phyloP scores from a whole-genome alignment of 1,140 invertebrate species.

The Drosophila mauritiana region DNA sequence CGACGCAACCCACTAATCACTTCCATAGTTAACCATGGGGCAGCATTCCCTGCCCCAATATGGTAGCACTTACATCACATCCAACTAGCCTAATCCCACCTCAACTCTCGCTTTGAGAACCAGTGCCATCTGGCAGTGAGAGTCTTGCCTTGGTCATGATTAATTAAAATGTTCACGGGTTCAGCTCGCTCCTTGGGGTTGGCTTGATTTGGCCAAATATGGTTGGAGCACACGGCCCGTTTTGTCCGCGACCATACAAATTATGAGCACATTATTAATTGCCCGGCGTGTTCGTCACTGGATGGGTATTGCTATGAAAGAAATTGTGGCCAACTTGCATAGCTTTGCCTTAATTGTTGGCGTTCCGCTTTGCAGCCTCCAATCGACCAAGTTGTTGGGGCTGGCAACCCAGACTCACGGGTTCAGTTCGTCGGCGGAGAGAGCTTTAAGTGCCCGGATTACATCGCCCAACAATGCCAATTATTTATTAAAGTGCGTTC shows the following conservation, averaged over 20 bases:
- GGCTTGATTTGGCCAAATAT: slow-evolving; percentile 53
- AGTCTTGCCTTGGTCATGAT: slow-evolving; percentile 53
- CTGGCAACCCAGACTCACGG: slow-evolving; percentile 1
- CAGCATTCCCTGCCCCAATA: slow-evolving; percentile 39
- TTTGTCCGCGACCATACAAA: slow-evolving; percentile 71
- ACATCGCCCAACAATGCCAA: slow-evolving; percentile 73
- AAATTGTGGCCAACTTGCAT: slow-evolving; percentile 73
- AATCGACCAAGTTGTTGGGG: slow-evolving; percentile 10
- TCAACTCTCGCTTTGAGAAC: slow-evolving; percentile 46
- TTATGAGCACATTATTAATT: slow-evolving; percentile 83
- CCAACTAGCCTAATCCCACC: slow-evolving; percentile 42
- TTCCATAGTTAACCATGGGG: not conserved
- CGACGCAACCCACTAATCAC: slow-evolving; percentile 32
- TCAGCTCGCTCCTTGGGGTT: slow-evolving; percentile 7
- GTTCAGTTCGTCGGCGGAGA: slow-evolving; percentile 12
- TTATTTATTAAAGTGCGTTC: slow-evolving; percentile 79
- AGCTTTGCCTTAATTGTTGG: slow-evolving; percentile 76
- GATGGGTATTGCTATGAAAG: slow-evolving; percentile 63
- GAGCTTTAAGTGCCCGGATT: slow-evolving; percentile 58
- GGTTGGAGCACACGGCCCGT: slow-evolving; percentile 41
- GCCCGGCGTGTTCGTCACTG: slow-evolving; percentile 41
- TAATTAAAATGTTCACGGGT: slow-evolving; percentile 75
- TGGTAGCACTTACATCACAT: slow-evolving; percentile 26
- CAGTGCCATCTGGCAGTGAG: slow-evolving; percentile 52
- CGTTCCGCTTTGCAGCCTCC: slow-evolving; percentile 65